phyloP scores from a whole-genome alignment of 2,113 vertebrate species.

The Gracilinanus agilis region DNA sequence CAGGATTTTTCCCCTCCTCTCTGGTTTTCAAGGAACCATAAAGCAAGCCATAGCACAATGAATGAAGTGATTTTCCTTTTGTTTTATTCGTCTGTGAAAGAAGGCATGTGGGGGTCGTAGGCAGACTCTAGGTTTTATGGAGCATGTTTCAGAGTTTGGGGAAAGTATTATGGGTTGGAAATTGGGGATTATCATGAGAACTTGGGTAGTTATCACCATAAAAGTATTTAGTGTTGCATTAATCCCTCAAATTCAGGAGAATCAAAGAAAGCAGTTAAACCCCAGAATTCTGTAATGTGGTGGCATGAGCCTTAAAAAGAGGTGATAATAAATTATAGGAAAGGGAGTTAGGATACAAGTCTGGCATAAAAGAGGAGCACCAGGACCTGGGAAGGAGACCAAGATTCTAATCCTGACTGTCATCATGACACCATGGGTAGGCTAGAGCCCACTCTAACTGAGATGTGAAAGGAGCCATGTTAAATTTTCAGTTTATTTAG shows the following conservation, averaged over 20 bases:
- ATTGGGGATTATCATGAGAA: neutral
- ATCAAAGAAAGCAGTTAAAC: neutral
- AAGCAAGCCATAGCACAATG: slow-evolving; percentile 3
- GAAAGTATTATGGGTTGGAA: neutral
- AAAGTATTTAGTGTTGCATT: neutral
- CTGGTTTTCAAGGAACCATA: neutral
- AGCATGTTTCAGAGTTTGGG: neutral
- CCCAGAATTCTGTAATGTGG: neutral
- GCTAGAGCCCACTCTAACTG: no score
- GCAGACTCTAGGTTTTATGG: neutral
- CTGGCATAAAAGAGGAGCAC: neutral
- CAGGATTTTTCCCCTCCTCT: slow-evolving; percentile 1
- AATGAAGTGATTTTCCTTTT: slow-evolving; percentile 1
- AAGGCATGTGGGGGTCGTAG: neutral
- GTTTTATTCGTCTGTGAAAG: slow-evolving; percentile 29
- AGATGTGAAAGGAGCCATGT: neutral
- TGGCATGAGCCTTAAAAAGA: neutral
- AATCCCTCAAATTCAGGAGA: neutral
- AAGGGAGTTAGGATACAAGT: neutral
- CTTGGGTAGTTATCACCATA: neutral
- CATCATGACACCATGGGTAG: neutral
- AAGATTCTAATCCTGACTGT: neutral
- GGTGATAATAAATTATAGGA: neutral
- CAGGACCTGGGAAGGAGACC: neutral
- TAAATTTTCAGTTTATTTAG: neutral